Evolutionary conservation across 2,113 vertebrate genomes (phyloP).

Genomic region (Spea multiplicata): DNA sequence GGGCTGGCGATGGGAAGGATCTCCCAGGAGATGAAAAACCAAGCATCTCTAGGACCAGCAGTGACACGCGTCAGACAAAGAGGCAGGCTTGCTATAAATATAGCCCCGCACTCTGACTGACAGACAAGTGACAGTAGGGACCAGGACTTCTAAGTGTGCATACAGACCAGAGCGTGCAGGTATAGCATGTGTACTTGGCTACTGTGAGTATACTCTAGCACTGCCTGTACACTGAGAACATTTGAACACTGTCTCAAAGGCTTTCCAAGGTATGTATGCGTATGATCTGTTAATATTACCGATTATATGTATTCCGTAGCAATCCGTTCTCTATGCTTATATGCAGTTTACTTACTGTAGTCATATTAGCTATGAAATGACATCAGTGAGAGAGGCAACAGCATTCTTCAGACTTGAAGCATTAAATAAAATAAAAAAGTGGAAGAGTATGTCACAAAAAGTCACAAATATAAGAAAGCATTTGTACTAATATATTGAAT

Average conservation of each 20-base stretch:
- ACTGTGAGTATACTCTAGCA: slow-evolving; percentile 1
- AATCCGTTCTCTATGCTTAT: too few relatives aligned
- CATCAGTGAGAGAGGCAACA: too few relatives aligned
- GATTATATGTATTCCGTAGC: too few relatives aligned
- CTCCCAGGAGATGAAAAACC: slow-evolving; percentile 65
- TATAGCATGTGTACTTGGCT: slow-evolving; percentile 14
- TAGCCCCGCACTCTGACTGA: slow-evolving; percentile 48
- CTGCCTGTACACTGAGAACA: neutral
- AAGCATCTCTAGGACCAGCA: slow-evolving; percentile 61
- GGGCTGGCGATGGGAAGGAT: slow-evolving; percentile 50
- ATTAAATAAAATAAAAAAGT: too few relatives aligned
- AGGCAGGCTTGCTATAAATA: slow-evolving; percentile 78
- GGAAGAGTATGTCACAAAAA: too few relatives aligned
- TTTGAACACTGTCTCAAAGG: neutral
- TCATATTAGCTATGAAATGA: too few relatives aligned
- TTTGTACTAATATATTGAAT: too few relatives aligned
- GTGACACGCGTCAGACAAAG: slow-evolving; percentile 81
- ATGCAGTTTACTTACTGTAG: too few relatives aligned
- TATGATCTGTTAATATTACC: too few relatives aligned
- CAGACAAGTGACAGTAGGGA: slow-evolving; percentile 35
- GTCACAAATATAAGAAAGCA: too few relatives aligned
- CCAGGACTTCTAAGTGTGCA: slow-evolving; percentile 3
- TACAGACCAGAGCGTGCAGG: slow-evolving; percentile 4
- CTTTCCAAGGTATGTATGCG: slow-evolving; percentile 16
- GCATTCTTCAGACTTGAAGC: too few relatives aligned